phyloP scores from a whole-genome alignment of 2,113 vertebrate genomes.

The Campylomormyrus numenius region DNA sequence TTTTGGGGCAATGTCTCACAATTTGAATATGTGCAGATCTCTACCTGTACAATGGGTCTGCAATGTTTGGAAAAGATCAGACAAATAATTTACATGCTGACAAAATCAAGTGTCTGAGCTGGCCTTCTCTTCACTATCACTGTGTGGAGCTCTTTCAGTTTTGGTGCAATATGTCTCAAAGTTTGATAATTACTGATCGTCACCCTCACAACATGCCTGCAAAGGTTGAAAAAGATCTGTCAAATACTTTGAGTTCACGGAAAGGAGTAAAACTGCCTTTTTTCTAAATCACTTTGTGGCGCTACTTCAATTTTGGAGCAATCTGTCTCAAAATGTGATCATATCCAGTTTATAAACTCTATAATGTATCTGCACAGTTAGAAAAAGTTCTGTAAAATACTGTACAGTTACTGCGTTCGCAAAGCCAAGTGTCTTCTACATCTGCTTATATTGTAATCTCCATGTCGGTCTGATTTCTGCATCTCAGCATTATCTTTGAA shows the following conservation, averaged over 20 bases:
- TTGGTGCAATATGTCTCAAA: not conserved
- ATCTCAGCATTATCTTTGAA: not conserved
- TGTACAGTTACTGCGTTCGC: not conserved
- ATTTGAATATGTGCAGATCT: not conserved
- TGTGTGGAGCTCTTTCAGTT: not conserved
- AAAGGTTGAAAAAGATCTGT: not conserved
- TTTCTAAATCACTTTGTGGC: not conserved
- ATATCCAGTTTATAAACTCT: not conserved
- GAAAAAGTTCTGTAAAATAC: not conserved
- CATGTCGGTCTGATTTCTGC: not conserved
- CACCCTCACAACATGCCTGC: not conserved
- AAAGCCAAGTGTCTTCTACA: not conserved
- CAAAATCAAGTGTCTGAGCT: not conserved
- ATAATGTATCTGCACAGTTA: not conserved
- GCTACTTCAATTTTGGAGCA: not conserved
- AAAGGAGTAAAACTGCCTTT: not conserved
- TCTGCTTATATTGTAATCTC: not conserved
- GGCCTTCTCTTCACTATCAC: not conserved
- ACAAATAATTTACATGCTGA: not conserved
- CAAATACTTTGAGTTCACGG: not conserved
- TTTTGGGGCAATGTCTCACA: not conserved
- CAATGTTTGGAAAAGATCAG: not conserved
- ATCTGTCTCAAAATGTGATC: not conserved
- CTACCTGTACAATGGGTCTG: not conserved
- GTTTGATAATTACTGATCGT: not conserved